Conservation (phyloP, 2,113 vertebrate species). For the Notarius lentiginosus region DNA sequence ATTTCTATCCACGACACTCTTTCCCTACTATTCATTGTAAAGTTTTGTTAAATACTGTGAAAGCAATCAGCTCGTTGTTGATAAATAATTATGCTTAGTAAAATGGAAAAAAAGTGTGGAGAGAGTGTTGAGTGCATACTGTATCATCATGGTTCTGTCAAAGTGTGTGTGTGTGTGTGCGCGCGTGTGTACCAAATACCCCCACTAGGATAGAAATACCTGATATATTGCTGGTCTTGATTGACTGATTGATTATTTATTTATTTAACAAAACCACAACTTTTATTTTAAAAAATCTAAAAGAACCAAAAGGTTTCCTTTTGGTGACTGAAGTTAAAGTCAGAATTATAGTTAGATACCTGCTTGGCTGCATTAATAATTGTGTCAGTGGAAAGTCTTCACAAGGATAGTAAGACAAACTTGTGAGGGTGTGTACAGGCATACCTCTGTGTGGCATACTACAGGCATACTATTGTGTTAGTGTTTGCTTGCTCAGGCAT, state of each 20-base stretch:
- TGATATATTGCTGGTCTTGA: too few relatives aligned
- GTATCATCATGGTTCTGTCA: not conserved
- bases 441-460: too few relatives aligned
- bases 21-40: conserved; percentile 66
- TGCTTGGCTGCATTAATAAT: not conserved
- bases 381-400: not conserved
- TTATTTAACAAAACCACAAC: too few relatives aligned
- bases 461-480: not conserved
- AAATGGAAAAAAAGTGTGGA: conserved; percentile 7
- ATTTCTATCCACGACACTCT: conserved; percentile 45
- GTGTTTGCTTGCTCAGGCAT: not conserved
- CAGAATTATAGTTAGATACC: not conserved
- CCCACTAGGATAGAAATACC: not conserved
- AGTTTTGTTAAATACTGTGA: conserved; percentile 78
- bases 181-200: not conserved
- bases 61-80: conserved; percentile 89
- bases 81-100: conserved; percentile 73
- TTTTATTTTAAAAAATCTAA: not conserved
- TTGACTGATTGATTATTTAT: too few relatives aligned
- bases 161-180: not conserved
- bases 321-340: not conserved
- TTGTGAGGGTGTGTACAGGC: not conserved
- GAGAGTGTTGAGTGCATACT: not conserved
- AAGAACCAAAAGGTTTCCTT: not conserved
- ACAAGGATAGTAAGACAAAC: not conserved